Percentiles rank a stretch among this genome's conserved stretches.
These are phyloP conservation scores for Psilopsiagon aurifrons DNA, from an alignment of 2,113 vertebrate genomes.

Conservation along the genomic window DNA sequence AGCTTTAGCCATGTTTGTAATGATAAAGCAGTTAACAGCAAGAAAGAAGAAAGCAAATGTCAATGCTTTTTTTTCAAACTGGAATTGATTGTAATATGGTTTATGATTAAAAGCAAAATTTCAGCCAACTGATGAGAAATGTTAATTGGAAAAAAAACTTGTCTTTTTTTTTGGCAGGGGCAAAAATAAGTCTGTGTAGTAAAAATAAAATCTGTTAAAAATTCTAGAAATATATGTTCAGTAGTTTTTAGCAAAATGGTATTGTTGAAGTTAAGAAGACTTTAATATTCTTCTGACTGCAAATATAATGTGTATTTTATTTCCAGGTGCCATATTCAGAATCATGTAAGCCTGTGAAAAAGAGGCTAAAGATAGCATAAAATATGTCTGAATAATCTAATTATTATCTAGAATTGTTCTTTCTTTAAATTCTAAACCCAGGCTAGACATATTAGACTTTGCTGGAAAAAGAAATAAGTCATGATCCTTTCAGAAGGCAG, in stretches of 20 bases:
- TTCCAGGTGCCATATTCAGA: not conserved
- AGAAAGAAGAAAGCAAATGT: not conserved
- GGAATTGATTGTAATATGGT: not conserved
- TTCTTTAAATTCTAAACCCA: not conserved
- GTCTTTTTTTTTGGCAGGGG: not conserved
- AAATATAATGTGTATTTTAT: not conserved
- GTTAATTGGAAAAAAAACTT: not conserved
- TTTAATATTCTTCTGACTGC: not conserved
- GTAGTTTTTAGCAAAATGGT: not conserved
- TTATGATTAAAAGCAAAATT: not conserved
- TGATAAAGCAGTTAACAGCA: not conserved
- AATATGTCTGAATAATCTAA: not conserved
- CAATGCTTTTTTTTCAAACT: not conserved
- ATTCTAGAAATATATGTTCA: not conserved
- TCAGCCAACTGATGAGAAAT: not conserved
- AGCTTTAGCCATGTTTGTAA: not conserved
- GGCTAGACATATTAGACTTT: not conserved
- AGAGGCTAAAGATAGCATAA: not conserved
- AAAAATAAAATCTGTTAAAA: not conserved
- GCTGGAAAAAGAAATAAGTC: not conserved
- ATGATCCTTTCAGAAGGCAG: not conserved
- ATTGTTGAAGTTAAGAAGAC: not conserved
- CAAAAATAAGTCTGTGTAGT: not conserved
- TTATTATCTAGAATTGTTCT: not conserved
- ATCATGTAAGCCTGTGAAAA: not conserved